phyloP scores from a whole-genome alignment of 2,113 vertebrate genomes.

The Mohoua ochrocephala region DNA sequence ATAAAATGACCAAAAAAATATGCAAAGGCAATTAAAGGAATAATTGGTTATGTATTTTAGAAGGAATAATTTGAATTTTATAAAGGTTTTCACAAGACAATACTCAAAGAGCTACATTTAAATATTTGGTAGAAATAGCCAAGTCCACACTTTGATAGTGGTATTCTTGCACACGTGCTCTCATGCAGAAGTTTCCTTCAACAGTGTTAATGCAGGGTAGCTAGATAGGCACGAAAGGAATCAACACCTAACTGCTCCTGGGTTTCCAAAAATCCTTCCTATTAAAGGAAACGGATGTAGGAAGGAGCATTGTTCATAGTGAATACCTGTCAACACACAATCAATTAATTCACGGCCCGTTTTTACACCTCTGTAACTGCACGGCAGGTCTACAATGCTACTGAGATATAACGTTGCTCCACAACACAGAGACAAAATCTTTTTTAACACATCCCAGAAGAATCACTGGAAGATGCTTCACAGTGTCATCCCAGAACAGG shows the following conservation, averaged over 20 bases:
- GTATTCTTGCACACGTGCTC: fast-evolving
- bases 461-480: background rate
- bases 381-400: fast-evolving
- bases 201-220: background rate
- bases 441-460: background rate
- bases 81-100: background rate
- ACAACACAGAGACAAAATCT: background rate
- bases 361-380: background rate
- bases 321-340: background rate
- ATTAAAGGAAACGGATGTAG: fast-evolving
- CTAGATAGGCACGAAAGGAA: background rate
- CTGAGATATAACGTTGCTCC: background rate
- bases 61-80: background rate
- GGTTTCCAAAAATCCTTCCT: background rate
- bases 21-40: background rate
- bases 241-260: no score
- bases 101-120: background rate
- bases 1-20: background rate
- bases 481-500: background rate
- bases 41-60: background rate
- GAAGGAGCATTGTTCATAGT: fast-evolving
- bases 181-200: background rate
- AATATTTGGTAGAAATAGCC: background rate
- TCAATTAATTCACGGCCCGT: background rate
- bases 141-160: background rate